Base-by-base conservation (phyloP, 2,888 invertebrate genomes). In the Ischnus inquisitorius region DNA sequence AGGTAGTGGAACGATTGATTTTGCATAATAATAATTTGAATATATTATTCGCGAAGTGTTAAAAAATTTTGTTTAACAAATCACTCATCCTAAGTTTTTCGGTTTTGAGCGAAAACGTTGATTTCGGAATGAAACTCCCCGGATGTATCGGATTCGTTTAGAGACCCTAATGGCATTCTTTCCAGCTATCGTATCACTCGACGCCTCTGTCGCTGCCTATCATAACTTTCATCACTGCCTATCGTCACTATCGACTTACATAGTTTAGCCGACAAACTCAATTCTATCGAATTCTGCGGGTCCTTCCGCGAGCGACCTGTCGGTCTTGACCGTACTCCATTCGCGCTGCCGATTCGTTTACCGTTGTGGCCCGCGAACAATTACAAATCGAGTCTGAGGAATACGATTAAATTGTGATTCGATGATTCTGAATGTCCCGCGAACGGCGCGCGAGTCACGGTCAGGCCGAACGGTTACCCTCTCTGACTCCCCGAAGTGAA, bases 101-200 rank as follows among this genome's bases (percentile, higher is more conserved):
- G 5, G 34, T 4, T 28, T n/a, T 14, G 8, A 67, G 22, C 25
- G 28, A 25, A 51, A 51, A 22, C 3, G 54, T 12, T 34, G 6
- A 22, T 22, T 22, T 22, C 22, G 0, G 12, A 22, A 22, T 0
- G 10, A 68, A 75, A 43, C 65, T 79, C 39, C 71, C 67, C 16
- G 67, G 72, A 16, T 76, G 83, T 76, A 43, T 65, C 46, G 51
- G 62, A 76, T n/a, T 28, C 22, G 46, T 60, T 79, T 79, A 76
- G 62, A 77, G 60, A 64, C 72, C 68, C 51, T 77, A 68, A 80
- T 64, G 60, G 46, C 28, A 77, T 77, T 77, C 48, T 62, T 74
- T 80, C 22, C 80, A 83, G 72, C 67, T 72, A 41, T 51, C 51
- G 57, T 77, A 60, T 68, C 67, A 46, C 22, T 39, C 72, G 43